These are phyloP conservation scores for Drosophila repletoides DNA, from an alignment of 1,140 invertebrate genomes.

Conservation along the genomic window DNA sequence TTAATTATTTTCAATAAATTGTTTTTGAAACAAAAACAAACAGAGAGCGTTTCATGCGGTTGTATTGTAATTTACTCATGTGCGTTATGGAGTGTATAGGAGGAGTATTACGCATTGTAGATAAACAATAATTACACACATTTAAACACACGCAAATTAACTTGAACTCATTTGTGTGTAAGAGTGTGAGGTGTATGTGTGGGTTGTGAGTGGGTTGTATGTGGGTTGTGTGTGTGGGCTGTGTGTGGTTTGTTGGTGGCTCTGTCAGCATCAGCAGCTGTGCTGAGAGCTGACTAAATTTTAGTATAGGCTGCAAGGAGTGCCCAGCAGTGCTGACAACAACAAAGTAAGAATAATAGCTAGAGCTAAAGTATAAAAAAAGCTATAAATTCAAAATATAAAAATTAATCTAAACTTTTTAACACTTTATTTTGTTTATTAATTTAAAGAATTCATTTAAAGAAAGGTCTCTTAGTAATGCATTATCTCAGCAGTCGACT, in stretches of 20 bases:
- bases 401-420: too few relatives aligned
- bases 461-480: too few relatives aligned
- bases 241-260: slow-evolving; percentile 15
- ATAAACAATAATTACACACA: slow-evolving; percentile 78
- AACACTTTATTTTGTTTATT: too few relatives aligned
- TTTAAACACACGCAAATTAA: slow-evolving; percentile 76
- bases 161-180: slow-evolving; percentile 30
- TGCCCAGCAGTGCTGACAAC: too few relatives aligned
- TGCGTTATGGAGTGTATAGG: neutral
- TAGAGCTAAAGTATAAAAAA: too few relatives aligned
- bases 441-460: too few relatives aligned
- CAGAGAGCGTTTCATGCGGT: slow-evolving; percentile 4
- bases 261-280: slow-evolving; percentile 1
- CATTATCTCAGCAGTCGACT: too few relatives aligned
- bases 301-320: neutral
- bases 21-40: neutral
- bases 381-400: too few relatives aligned
- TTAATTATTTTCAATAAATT: neutral
- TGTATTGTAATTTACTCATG: slow-evolving; percentile 38
- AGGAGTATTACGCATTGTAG: slow-evolving; percentile 47
- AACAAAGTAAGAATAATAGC: too few relatives aligned
- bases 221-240: slow-evolving; percentile 5
- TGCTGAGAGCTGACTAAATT: neutral
- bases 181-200: neutral
- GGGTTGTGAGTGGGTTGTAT: slow-evolving; percentile 9